Percentiles rank a stretch among this genome's conserved stretches.
These are phyloP conservation scores for Drosophila tropicalis DNA, from an alignment of 1,140 invertebrate species.

Conservation along the genomic window DNA sequence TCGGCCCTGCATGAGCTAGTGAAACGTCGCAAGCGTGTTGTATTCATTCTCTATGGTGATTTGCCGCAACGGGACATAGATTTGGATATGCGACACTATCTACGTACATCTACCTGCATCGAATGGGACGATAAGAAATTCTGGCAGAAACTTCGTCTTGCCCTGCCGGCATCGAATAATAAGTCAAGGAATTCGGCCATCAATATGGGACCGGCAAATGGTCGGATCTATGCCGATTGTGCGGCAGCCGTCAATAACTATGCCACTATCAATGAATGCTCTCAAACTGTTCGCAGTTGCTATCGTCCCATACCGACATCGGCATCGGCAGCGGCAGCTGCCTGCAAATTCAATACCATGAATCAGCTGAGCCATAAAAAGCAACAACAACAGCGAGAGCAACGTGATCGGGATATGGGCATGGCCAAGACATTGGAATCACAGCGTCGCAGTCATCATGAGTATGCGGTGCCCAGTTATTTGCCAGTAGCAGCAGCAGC, in stretches of 20 bases:
- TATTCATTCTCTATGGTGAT: constrained; percentile 93
- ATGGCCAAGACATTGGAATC: constrained; percentile 74
- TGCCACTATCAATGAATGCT: constrained; percentile 80
- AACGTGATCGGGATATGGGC: constrained; percentile 50
- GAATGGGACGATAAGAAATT: constrained; percentile 96
- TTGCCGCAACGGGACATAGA: constrained; percentile 93
- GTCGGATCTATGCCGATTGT: constrained; percentile 64
- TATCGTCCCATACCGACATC: constrained; percentile 76
- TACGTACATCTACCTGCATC: constrained; percentile 95
- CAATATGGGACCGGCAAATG: constrained; percentile 61
- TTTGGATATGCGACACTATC: constrained; percentile 93
- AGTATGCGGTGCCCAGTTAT: constrained; percentile 80
- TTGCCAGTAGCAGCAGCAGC: constrained; percentile 39
- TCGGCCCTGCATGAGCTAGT: constrained; percentile 95
- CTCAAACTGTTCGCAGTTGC: constrained; percentile 38
- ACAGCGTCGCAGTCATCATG: constrained; percentile 77
- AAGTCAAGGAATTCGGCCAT: constrained; percentile 66
- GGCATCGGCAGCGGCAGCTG: constrained; percentile 63
- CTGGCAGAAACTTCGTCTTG: constrained; percentile 96
- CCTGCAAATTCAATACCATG: constrained; percentile 79
- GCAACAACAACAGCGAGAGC: constrained; percentile 66
- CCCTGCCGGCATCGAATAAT: constrained; percentile 84
- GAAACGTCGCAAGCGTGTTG: constrained; percentile 91
- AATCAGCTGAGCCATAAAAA: constrained; percentile 63
- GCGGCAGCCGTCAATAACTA: constrained; percentile 69